Percentiles rank a stretch among this genome's conserved stretches.
These are phyloP conservation scores for Calypte anna DNA, from an alignment of 2,113 vertebrate genomes.

Conservation along the genomic window DNA sequence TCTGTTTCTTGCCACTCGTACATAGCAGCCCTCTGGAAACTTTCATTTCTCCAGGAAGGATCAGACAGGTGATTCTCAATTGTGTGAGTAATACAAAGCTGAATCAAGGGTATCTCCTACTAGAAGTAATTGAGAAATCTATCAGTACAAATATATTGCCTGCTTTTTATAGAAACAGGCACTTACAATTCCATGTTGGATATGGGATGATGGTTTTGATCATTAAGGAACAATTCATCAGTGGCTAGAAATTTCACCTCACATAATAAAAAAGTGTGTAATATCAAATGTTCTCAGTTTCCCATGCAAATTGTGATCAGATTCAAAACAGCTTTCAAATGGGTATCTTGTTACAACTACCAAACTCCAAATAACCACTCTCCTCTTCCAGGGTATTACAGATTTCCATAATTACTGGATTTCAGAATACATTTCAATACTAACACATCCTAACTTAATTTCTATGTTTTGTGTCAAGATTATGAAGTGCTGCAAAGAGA, in stretches of 20 bases:
- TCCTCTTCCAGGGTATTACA: neutral
- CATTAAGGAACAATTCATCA: neutral
- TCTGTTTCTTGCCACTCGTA: neutral
- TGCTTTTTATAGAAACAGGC: neutral
- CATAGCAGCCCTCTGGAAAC: fast-evolving
- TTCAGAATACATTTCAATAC: neutral
- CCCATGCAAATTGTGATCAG: neutral
- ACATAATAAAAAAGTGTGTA: neutral
- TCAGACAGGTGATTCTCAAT: neutral
- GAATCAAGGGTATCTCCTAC: neutral
- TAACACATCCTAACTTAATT: neutral
- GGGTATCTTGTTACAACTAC: neutral
- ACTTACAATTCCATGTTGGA: neutral
- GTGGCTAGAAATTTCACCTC: neutral
- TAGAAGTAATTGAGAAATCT: neutral
- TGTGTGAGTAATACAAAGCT: neutral
- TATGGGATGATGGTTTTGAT: neutral
- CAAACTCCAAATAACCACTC: neutral
- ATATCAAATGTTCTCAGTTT: neutral
- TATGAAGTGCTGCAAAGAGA: neutral
- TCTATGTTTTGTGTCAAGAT: neutral
- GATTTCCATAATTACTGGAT: neutral
- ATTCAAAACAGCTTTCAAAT: neutral
- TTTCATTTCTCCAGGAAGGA: neutral
- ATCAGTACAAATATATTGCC: neutral